phyloP scores from a whole-genome alignment of 2,888 invertebrate genomes.

The Apotomis capreana region DNA sequence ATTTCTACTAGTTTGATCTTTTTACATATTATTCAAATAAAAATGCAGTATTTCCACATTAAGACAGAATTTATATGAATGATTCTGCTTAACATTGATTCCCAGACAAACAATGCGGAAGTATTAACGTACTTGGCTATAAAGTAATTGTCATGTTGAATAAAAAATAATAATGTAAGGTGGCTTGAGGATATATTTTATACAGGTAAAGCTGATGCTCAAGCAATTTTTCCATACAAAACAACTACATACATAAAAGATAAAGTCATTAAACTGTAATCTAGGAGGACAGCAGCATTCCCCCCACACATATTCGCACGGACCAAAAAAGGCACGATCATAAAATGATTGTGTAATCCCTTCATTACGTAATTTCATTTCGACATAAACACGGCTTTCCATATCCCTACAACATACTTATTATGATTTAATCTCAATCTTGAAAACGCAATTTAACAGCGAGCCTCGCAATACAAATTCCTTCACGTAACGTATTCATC shows the following conservation, averaged over 20 bases:
- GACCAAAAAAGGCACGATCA: conserved; percentile 39
- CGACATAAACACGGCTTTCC: conserved; percentile 43
- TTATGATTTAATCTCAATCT: conserved; percentile 44
- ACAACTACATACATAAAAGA: conserved; percentile 5
- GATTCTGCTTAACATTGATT: too few relatives aligned
- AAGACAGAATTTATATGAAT: too few relatives aligned
- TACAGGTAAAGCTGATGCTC: background rate
- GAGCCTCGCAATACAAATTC: conserved; percentile 59
- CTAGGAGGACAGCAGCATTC: conserved; percentile 31
- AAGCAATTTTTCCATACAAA: background rate
- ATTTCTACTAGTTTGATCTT: too few relatives aligned
- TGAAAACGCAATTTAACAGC: conserved; percentile 42
- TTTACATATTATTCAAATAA: too few relatives aligned
- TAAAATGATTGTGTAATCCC: conserved; percentile 42
- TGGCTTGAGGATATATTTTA: background rate
- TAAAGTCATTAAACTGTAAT: conserved; percentile 32
- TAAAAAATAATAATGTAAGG: too few relatives aligned
- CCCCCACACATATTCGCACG: conserved; percentile 38
- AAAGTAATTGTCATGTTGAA: too few relatives aligned
- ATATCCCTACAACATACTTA: conserved; percentile 42
- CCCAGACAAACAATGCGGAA: too few relatives aligned
- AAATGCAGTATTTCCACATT: too few relatives aligned
- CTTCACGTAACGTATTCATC: conserved; percentile 72
- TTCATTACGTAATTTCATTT: conserved; percentile 43
- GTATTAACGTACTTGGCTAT: too few relatives aligned